phyloP scores from a whole-genome alignment of 2,113 vertebrate species.

The Trogon melanurus region DNA sequence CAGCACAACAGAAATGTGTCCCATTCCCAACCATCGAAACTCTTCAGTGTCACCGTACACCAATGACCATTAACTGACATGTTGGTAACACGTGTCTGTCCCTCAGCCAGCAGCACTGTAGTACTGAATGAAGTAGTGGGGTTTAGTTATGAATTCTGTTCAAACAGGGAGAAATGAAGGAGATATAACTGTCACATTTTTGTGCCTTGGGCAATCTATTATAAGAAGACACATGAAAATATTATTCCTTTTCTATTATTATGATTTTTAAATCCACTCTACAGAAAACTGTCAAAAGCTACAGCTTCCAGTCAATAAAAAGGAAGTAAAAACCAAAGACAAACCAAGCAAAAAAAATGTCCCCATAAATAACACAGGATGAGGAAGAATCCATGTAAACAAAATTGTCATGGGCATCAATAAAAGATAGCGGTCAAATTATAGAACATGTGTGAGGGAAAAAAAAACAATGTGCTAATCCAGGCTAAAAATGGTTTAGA shows the following conservation, averaged over 20 bases:
- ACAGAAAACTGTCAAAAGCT: background rate
- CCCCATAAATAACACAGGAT: background rate
- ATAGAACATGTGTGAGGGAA: background rate
- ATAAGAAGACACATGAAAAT: background rate
- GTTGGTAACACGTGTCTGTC: background rate
- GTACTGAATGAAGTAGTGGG: background rate
- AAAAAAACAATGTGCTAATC: background rate
- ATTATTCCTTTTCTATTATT: background rate
- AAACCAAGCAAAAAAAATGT: background rate
- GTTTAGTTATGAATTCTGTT: background rate
- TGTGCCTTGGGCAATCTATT: background rate
- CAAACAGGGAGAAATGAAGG: background rate
- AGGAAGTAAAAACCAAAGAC: background rate
- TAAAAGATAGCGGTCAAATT: background rate
- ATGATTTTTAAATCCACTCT: background rate
- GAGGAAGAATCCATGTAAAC: background rate
- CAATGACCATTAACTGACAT: background rate
- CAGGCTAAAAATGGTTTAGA: background rate
- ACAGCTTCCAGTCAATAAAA: background rate
- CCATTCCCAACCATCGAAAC: rapidly evolving
- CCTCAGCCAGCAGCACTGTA: background rate
- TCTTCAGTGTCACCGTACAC: background rate
- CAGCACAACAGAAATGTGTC: background rate
- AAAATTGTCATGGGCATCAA: background rate
- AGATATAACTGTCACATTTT: background rate